Evolutionary conservation across 2,113 vertebrate species (phyloP), one percentile per base, ranked within the genome.

Genomic region (Gambusia affinis): DNA sequence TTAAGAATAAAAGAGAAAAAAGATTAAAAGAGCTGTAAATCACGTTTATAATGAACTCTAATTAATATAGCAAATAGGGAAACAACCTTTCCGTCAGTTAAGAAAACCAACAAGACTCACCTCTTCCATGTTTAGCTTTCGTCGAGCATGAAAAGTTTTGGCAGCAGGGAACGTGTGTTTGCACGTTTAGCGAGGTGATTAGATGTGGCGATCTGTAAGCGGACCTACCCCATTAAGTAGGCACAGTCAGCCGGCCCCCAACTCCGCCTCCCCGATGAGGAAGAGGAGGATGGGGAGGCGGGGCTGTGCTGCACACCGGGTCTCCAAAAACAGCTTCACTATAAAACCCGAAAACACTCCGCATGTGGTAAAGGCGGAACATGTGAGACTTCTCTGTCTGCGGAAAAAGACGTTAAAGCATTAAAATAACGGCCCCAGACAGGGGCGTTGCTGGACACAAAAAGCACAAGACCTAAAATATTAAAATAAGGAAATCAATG

Each of bases 241-340:
- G 85, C 78, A 85, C 12, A 31, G 12, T 29, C 4, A 1, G 8
- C 15, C 10, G 33, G 28, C 22, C 54, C 22, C 3, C 35, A 37
- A 54, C 67, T 67, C 84, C 72, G n/a, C 83, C 89, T 83, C 81
- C 70, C 37, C 15, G 8, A 10, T 10, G 1, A 66, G 70, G 33
- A 27, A 27, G 27, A 44, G 84, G 66, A 39, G 81, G 74, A 66
- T 54, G 33, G 15, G 72, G 10, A 1, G 33, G 60, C 4, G 27
- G 31, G 60, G 42, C 31, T 12, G 42, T 1, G 5, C 2, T 24
- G 60, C 30, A 0, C 80, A 11, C 2, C 5, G 5, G 15, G 7
- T 28, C 44, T 81, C 81, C 30, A 71, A 89, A 90, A 89, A 87
- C 74, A 35, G 87, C 1, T 11, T 30, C n/a, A 22, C 78, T 90